Evolutionary conservation across 2,797 vertebrate species (phyloP).

Genomic region (Tinamus major): DNA sequence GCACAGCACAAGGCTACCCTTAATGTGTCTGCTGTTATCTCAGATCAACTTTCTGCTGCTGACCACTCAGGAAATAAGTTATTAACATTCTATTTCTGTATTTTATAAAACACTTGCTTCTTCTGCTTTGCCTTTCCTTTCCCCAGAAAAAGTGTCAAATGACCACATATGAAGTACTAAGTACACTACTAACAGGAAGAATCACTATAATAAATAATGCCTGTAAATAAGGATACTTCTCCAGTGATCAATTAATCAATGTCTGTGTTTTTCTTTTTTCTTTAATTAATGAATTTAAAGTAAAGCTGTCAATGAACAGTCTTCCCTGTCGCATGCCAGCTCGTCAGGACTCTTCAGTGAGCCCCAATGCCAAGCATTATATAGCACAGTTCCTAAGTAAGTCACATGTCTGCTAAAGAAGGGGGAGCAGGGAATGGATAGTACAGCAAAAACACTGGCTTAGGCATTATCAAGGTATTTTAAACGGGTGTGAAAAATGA

Average conservation of each 20-base stretch:
- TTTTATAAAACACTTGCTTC: not conserved
- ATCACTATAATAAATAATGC: not conserved
- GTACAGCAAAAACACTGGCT: not conserved
- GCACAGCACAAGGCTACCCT: not conserved
- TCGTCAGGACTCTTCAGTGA: not conserved
- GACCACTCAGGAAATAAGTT: not conserved
- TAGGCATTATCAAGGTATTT: not conserved
- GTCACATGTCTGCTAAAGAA: not conserved
- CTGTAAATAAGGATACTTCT: not conserved
- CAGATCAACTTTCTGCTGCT: not conserved
- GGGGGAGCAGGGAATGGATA: not conserved
- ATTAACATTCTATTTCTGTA: not conserved
- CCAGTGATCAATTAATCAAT: not conserved
- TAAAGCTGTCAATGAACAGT: not conserved
- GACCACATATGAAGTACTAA: not conserved
- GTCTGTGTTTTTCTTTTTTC: not conserved
- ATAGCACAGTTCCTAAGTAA: not conserved
- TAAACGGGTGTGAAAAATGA: not conserved
- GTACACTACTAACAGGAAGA: not conserved
- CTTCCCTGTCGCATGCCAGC: rapidly evolving
- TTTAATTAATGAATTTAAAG: not conserved
- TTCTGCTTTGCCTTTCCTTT: not conserved
- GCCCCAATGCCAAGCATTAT: not conserved
- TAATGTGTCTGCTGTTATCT: not conserved
- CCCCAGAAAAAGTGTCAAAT: not conserved